These are phyloP conservation scores for Rhinolophus sinicus DNA, from an alignment of 2,113 vertebrate species.

Conservation along the genomic window DNA sequence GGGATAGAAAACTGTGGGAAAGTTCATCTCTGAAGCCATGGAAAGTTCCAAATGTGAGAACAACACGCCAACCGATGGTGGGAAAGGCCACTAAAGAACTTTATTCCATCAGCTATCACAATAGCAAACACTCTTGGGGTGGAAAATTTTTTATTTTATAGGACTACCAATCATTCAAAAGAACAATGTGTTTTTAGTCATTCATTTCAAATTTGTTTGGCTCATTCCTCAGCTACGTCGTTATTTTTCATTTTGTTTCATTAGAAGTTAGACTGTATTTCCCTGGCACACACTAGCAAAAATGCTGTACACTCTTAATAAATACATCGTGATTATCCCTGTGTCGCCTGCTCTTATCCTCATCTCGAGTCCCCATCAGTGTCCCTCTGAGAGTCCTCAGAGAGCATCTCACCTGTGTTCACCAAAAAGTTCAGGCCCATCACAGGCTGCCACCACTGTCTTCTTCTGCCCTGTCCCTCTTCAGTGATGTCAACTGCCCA, in stretches of 20 bases:
- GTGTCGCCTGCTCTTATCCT: neutral
- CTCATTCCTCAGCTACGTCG: neutral
- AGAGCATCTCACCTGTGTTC: neutral
- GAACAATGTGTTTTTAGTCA: conserved; percentile 50
- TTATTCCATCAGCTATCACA: conserved; percentile 35
- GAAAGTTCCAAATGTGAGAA: conserved; percentile 64
- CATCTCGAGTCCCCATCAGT: neutral
- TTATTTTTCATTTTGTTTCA: conserved; percentile 1
- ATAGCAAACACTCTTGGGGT: conserved; percentile 11
- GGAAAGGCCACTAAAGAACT: conserved; percentile 39
- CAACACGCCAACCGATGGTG: conserved; percentile 8
- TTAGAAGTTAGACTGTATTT: neutral
- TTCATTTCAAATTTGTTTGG: neutral
- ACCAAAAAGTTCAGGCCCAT: neutral
- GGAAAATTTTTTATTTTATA: conserved; percentile 12
- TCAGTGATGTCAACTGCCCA: neutral
- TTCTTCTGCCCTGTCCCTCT: neutral
- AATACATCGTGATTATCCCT: neutral
- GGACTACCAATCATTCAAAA: neutral
- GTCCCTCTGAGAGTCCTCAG: neutral
- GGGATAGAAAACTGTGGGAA: conserved; percentile 56
- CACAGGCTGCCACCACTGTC: neutral
- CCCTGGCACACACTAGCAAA: neutral
- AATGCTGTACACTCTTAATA: neutral
- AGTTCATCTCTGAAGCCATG: conserved; percentile 48